Percentiles rank a stretch among this genome's conserved stretches.
Conservation (phyloP, 2,888 invertebrate species). For the Coleophora deauratella region DNA sequence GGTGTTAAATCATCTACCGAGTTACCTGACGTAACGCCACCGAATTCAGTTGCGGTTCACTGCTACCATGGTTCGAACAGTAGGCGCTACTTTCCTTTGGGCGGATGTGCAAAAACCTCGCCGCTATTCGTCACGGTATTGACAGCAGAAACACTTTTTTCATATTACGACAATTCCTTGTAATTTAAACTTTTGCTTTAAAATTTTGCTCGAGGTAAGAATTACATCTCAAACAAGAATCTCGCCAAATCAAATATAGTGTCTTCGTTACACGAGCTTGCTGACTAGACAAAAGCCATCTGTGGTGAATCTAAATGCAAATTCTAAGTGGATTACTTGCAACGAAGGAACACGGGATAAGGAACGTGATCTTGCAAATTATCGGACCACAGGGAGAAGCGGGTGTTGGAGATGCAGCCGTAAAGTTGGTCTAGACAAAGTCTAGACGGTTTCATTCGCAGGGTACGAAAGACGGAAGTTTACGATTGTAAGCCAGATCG, state of each 20-base stretch:
- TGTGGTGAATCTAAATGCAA: constrained; percentile 3
- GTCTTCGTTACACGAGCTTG: not conserved
- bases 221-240: too few relatives aligned
- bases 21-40: constrained; percentile 26
- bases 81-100: constrained; percentile 19
- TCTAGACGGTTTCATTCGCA: constrained; percentile 47
- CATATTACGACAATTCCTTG: constrained; percentile 6
- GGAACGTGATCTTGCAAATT: constrained; percentile 16
- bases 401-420: constrained; percentile 27
- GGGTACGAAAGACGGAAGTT: constrained; percentile 19
- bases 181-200: too few relatives aligned
- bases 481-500: constrained; percentile 15
- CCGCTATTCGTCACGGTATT: constrained; percentile 16
- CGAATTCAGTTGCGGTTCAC: constrained; percentile 22
- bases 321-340: constrained; percentile 4
- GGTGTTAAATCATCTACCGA: constrained; percentile 15
- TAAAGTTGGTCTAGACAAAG: constrained; percentile 55
- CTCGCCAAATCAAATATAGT: not conserved
- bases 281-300: constrained; percentile 4
- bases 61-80: constrained; percentile 23
- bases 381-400: constrained; percentile 7
- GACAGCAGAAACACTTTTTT: constrained; percentile 16
- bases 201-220: too few relatives aligned
- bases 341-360: constrained; percentile 4
- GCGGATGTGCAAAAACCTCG: constrained; percentile 23